Conservation (phyloP, 2,888 invertebrate genomes). For the Elmis aenea region DNA sequence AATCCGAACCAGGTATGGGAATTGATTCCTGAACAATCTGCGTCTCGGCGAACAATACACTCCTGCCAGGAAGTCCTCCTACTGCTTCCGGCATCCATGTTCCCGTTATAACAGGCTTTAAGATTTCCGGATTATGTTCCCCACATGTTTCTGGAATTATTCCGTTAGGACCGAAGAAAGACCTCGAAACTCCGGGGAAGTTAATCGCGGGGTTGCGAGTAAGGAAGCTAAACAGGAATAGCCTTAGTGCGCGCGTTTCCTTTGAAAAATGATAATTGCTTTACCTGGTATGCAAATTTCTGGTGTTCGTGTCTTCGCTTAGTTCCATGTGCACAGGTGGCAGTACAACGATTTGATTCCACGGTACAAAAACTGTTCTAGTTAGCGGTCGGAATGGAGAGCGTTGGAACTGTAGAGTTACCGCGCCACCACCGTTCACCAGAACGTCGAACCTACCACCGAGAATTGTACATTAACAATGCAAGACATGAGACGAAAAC, state of each 20-base stretch:
- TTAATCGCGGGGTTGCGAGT: conserved; percentile 46
- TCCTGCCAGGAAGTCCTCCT: conserved; percentile 74
- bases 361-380: conserved; percentile 89
- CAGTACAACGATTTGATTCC: conserved; percentile 95
- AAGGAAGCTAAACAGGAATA: conserved; percentile 30
- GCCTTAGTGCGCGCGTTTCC: neutral
- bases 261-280: conserved; percentile 3
- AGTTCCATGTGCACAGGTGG: conserved; percentile 85
- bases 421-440: conserved; percentile 97
- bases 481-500: conserved; percentile 21
- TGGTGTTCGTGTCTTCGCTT: conserved; percentile 58
- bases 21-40: conserved; percentile 97
- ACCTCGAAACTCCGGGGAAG: conserved; percentile 54
- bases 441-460: conserved; percentile 89
- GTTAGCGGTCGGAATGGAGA: conserved; percentile 88
- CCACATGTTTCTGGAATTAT: conserved; percentile 63
- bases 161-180: conserved; percentile 50
- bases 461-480: conserved; percentile 26
- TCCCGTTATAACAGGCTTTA: conserved; percentile 81
- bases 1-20: conserved; percentile 86
- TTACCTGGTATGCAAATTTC: conserved; percentile 35
- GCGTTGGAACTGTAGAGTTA: conserved; percentile 92
- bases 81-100: conserved; percentile 89
- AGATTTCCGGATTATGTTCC: conserved; percentile 80
- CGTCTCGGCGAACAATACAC: conserved; percentile 85